A percentile compares a stretch with the other conserved stretches of the same genome.
Evolutionary conservation across 2,113 vertebrate genomes (phyloP).

Genomic region (Mohoua ochrocephala): DNA sequence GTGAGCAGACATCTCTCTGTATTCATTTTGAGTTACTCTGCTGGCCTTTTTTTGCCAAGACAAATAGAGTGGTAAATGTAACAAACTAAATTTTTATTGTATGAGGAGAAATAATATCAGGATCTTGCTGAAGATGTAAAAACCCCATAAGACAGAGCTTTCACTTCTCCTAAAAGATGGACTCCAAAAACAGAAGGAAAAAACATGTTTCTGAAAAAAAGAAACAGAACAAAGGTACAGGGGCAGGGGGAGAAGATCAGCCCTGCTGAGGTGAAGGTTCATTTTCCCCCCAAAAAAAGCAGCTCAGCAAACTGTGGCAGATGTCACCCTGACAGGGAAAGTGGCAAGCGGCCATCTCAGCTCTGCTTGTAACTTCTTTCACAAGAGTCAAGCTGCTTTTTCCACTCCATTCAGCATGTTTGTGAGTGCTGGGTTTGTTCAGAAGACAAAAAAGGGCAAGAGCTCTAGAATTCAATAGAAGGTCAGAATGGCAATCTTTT

Average conservation of each 20-base stretch:
- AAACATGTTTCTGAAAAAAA: not conserved
- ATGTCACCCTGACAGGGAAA: slow-evolving; percentile 38
- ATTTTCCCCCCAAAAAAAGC: not conserved
- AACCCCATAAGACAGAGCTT: not conserved
- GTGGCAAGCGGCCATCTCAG: slow-evolving; percentile 10
- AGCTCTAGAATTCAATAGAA: slow-evolving; percentile 67
- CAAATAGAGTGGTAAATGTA: slow-evolving; percentile 20
- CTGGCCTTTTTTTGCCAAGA: not conserved
- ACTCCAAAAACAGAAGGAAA: not conserved
- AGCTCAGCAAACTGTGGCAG: slow-evolving; percentile 18
- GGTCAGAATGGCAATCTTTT: slow-evolving; percentile 67
- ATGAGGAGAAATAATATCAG: not conserved
- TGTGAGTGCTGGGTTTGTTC: slow-evolving; percentile 63
- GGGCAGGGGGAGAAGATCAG: not conserved
- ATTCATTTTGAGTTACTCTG: slow-evolving; percentile 18
- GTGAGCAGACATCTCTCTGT: not conserved
- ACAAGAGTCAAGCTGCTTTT: slow-evolving; percentile 28
- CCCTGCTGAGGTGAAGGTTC: not conserved
- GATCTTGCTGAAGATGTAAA: not conserved
- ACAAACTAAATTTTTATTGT: slow-evolving; percentile 7
- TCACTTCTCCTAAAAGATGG: not conserved
- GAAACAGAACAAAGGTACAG: not conserved
- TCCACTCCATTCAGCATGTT: slow-evolving; percentile 34
- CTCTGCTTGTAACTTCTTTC: slow-evolving; percentile 45
- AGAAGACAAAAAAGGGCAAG: slow-evolving; percentile 52